Evolutionary conservation across 2,113 vertebrate genomes (phyloP), one percentile per base, ranked within the genome.

Genomic region (Syrmaticus mikado): DNA sequence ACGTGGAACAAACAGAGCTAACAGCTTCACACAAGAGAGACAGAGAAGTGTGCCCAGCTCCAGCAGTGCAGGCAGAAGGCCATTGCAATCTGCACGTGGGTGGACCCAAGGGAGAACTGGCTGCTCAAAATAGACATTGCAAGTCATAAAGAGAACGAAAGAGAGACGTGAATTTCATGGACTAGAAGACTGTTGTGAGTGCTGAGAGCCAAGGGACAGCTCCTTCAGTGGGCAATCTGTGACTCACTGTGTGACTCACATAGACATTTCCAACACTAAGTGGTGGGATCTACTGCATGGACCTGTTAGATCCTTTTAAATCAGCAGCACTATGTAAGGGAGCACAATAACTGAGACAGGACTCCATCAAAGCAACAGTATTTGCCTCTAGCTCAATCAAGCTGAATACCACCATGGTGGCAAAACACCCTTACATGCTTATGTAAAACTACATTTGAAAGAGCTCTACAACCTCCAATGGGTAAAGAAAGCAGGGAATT

Each of bases 11-110:
- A 13, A 8, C 4, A 25, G 64, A 64, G 45, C 36, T 67, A 34
- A 66, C 46, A 41, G 68, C 19, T n/a, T 72, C 3, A 1, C 16
- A 77, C 64, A 89, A 2, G 3, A 48, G 24, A 43, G 21, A 7
- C 4, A 46, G 55, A 8, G 60, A 32, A 64, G 15, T 38, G 50
- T 67, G 75, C 12, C 76, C 11, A 52, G 82, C 43, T 20, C 15
- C 38, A 67, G 45, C 32, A 19, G 8, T 14, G 34, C 83, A 48
- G 55, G 55, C 53, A n/a, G 67, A 38, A 5, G 52, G 30, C 32
- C 21, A 2, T 0, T 10, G 36, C 55, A n/a, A 32, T 74, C 3
- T 13, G 53, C 27, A 10, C 32, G 40, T 3, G 3, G 0, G 41
- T 32, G 48, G 41, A 1, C 20, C 32, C 3, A 2, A 11, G 28